Percentiles rank a stretch among this genome's conserved stretches.
Evolutionary conservation across 2,113 vertebrate genomes (phyloP).

Genomic region (Manacus vitellinus): DNA sequence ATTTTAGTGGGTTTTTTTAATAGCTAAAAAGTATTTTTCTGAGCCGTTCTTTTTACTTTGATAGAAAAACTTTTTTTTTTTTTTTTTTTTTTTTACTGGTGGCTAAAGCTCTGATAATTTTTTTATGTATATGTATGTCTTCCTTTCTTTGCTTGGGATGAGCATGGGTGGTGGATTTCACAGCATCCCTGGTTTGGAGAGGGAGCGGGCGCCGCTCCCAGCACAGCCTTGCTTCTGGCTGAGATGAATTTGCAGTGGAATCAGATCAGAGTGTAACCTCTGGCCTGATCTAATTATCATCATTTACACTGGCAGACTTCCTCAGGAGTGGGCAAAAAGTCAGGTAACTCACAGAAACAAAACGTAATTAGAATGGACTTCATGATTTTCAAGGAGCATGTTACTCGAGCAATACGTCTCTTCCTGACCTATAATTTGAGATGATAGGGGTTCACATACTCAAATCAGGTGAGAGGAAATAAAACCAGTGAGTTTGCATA

Average conservation of each 20-base stretch:
- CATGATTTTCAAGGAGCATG: neutral
- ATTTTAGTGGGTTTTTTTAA: neutral
- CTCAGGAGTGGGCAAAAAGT: conserved; percentile 20
- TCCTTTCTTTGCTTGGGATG: neutral
- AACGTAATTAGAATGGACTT: neutral
- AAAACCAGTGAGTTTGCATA: neutral
- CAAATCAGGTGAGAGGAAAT: neutral
- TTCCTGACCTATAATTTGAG: neutral
- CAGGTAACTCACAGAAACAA: neutral
- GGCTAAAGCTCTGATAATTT: neutral
- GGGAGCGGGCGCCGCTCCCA: neutral
- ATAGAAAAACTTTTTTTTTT: neutral
- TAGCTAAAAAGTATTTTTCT: neutral
- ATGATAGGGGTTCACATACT: neutral
- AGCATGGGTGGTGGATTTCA: fast-evolving
- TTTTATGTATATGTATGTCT: too few species aligned
- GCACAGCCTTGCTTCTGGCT: neutral
- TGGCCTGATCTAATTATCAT: conserved; percentile 5
- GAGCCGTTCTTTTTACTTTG: neutral
- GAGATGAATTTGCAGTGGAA: neutral
- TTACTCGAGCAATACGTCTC: neutral
- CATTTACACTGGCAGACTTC: neutral
- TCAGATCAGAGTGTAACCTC: neutral
- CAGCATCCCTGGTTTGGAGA: neutral
- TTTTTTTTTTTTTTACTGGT: neutral